phyloP scores from a whole-genome alignment of 2,888 invertebrate genomes.

The Capitulum mitella region DNA sequence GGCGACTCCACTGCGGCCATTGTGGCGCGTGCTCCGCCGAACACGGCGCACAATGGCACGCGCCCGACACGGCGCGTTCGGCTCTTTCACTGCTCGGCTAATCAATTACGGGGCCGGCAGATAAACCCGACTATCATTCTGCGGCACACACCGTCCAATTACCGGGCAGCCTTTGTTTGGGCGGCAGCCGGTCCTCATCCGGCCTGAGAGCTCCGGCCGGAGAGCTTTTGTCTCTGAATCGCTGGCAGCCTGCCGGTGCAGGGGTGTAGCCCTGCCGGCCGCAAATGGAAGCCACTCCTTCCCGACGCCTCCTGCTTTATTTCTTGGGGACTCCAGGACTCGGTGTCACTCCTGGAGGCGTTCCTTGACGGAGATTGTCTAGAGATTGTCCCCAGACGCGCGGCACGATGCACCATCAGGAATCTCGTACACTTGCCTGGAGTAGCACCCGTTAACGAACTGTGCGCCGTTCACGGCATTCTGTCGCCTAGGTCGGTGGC shows the following conservation, averaged over 20 bases:
- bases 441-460: too few relatives aligned
- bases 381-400: too few relatives aligned
- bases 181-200: not conserved
- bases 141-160: slow-evolving; percentile 4
- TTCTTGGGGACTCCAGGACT: too few relatives aligned
- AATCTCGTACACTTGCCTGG: too few relatives aligned
- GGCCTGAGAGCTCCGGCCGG: not conserved
- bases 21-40: slow-evolving; percentile 2
- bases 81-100: slow-evolving; percentile 1
- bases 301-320: too few relatives aligned
- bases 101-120: not conserved
- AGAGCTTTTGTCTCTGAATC: not conserved
- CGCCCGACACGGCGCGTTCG: not conserved
- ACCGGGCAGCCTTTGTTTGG: not conserved
- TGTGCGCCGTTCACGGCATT: too few relatives aligned
- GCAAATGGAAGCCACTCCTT: too few relatives aligned
- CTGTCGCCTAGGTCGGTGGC: too few relatives aligned
- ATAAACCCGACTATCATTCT: slow-evolving; percentile 17
- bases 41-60: not conserved
- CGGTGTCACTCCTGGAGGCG: too few relatives aligned
- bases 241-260: not conserved
- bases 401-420: too few relatives aligned
- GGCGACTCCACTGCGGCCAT: not conserved
- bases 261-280: not conserved
- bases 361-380: too few relatives aligned